Evolutionary conservation across 2,113 vertebrate species (phyloP), one percentile per base, ranked within the genome.

Genomic region (Ammodytes dubius): DNA sequence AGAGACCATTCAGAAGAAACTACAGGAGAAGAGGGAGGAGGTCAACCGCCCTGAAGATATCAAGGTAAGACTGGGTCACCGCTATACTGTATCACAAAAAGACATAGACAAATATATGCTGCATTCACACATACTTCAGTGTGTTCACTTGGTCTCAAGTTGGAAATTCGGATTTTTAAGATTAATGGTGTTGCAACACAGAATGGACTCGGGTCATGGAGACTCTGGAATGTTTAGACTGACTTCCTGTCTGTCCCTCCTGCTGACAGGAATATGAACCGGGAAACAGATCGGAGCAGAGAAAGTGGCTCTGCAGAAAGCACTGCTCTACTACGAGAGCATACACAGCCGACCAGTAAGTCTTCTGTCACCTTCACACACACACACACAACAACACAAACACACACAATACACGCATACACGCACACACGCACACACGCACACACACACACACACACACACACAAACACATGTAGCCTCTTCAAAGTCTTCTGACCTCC

Each of bases 311-410:
- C 95, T 99, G 59, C 98, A 99, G 72, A 99, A 99, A 91, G 96
- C 96, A 39, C 96, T 99, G n/a, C 91, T 99, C 8, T 94, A 96
- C 90, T 99, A 98, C 0, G 98, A 99, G 93, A 96, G 96, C 92
- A 97, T 99, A 57, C 98, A 99, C 0, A 97, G 98, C 37, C 95
- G 97, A 92, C 98, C 98, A 14, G 98, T 99, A 93, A 79, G 98
- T 96, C 50, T 4, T 37, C 8, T 6, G 8, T 37, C 1, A 57
- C 6, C 8, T 13, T 37, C 1, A 57, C 6, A 54, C 50, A 49
- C 6, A 74, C 43, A 7, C 17, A 77, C 61, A 50, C 39, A 42
- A 3, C n/a, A 2, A 78, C 50, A 35, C 35, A 57, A 39, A 53
- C 0, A 6, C 67, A 53, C 43, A 7, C 17, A 77, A n/a, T n/a